Percentiles rank a stretch among this genome's conserved stretches.
phyloP scores from a whole-genome alignment of 2,797 vertebrate genomes.

The Enteromius anoplus region DNA sequence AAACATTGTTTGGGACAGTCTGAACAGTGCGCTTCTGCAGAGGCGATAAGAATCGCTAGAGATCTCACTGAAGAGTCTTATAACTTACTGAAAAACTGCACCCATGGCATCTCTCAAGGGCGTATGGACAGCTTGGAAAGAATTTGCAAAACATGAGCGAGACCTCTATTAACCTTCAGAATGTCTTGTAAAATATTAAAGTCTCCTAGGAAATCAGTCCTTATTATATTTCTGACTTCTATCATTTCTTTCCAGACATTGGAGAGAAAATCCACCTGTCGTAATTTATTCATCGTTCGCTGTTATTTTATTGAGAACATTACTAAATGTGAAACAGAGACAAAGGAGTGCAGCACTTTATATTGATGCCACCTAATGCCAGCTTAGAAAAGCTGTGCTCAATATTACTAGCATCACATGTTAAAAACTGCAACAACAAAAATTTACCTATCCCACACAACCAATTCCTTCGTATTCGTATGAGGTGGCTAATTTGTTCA shows the following conservation, averaged over 20 bases:
- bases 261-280: slow-evolving; percentile 19
- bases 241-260: slow-evolving; percentile 33
- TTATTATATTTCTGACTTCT: slow-evolving; percentile 49
- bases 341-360: slow-evolving; percentile 19
- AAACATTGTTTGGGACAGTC: slow-evolving; percentile 2
- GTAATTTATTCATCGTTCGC: slow-evolving; percentile 49
- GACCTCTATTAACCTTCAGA: slow-evolving; percentile 52
- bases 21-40: neutral
- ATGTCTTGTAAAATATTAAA: slow-evolving; percentile 35
- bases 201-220: slow-evolving; percentile 32
- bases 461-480: too few species aligned
- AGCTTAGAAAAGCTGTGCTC: neutral
- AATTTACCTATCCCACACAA: too few species aligned
- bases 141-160: slow-evolving; percentile 40
- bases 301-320: slow-evolving; percentile 33
- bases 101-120: slow-evolving; percentile 16
- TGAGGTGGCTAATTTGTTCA: too few species aligned
- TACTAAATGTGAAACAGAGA: slow-evolving; percentile 22
- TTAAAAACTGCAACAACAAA: neutral
- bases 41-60: neutral
- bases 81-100: neutral
- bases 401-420: neutral
- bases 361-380: slow-evolving; percentile 24
- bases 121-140: neutral
- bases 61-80: neutral